These are phyloP conservation scores for Lepus oiostolus DNA, from an alignment of 2,797 vertebrate genomes.

Conservation along the genomic window DNA sequence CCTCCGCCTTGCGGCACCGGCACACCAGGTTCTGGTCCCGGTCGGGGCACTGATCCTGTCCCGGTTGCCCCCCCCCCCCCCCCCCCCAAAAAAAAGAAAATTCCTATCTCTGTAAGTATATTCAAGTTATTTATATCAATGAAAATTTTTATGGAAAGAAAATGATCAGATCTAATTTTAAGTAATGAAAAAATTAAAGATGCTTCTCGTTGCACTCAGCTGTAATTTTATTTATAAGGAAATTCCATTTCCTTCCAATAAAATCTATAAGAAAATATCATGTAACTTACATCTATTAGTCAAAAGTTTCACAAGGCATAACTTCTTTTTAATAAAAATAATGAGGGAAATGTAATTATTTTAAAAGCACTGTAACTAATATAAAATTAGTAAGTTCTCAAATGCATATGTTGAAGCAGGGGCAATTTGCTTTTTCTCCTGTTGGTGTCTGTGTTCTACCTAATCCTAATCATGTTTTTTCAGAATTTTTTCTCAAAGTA, in stretches of 20 bases:
- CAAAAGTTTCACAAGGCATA: background rate
- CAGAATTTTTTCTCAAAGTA: conserved; percentile 22
- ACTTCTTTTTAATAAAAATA: background rate
- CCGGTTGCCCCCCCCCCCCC: too few species aligned
- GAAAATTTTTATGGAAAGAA: conserved; percentile 2
- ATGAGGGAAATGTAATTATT: background rate
- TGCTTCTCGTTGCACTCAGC: background rate
- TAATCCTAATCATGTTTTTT: background rate
- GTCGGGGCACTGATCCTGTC: too few species aligned
- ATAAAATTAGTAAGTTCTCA: conserved; percentile 29
- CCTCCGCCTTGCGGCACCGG: too few species aligned
- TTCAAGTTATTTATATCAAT: background rate
- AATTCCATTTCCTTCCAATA: conserved; percentile 30
- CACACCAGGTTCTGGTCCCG: too few species aligned
- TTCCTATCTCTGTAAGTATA: background rate
- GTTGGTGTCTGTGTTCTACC: background rate
- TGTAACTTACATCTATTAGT: background rate
- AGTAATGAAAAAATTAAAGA: conserved; percentile 7
- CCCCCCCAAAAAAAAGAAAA: too few species aligned
- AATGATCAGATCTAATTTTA: background rate
- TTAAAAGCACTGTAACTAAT: background rate
- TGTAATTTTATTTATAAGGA: conserved; percentile 46
- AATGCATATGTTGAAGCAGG: background rate
- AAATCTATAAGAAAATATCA: conserved; percentile 23
- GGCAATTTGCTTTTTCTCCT: background rate